Evolutionary conservation across 2,888 invertebrate species (phyloP).

Genomic region (Pediacus dermestoides): DNA sequence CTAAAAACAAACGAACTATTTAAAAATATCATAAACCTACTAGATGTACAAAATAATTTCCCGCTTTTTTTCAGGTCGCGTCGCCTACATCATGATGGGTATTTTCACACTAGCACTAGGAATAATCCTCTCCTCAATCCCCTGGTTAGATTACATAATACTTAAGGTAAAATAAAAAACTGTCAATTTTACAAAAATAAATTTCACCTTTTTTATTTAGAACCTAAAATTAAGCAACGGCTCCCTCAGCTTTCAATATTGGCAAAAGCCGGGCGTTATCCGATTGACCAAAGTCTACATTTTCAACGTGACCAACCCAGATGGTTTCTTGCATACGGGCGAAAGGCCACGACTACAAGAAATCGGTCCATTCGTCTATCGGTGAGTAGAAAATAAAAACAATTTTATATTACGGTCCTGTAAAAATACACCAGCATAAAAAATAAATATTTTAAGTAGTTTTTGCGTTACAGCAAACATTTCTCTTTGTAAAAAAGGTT

Average conservation of each 20-base stretch:
- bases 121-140: constrained; percentile 78
- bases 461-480: too few species aligned
- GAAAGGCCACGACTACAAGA: constrained; percentile 80
- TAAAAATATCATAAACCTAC: too few species aligned
- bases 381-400: constrained; percentile 65
- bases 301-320: constrained; percentile 84
- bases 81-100: constrained; percentile 76
- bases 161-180: constrained; percentile 61
- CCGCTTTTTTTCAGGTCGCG: constrained; percentile 69
- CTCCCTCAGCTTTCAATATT: constrained; percentile 81
- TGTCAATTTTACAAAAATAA: neutral
- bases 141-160: constrained; percentile 84
- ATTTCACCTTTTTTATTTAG: constrained; percentile 51
- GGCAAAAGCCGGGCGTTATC: constrained; percentile 83
- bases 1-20: too few species aligned
- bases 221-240: constrained; percentile 81
- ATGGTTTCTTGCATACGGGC: constrained; percentile 69
- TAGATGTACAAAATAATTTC: too few species aligned
- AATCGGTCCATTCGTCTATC: constrained; percentile 82
- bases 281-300: constrained; percentile 83
- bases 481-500: too few species aligned
- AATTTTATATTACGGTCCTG: too few species aligned
- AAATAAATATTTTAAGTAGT: too few species aligned
- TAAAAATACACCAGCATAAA: too few species aligned
- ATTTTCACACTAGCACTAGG: constrained; percentile 76